Percentiles rank a stretch among this genome's conserved stretches.
Conservation (phyloP, 2,797 vertebrate genomes). For the Microchirus variegatus region DNA sequence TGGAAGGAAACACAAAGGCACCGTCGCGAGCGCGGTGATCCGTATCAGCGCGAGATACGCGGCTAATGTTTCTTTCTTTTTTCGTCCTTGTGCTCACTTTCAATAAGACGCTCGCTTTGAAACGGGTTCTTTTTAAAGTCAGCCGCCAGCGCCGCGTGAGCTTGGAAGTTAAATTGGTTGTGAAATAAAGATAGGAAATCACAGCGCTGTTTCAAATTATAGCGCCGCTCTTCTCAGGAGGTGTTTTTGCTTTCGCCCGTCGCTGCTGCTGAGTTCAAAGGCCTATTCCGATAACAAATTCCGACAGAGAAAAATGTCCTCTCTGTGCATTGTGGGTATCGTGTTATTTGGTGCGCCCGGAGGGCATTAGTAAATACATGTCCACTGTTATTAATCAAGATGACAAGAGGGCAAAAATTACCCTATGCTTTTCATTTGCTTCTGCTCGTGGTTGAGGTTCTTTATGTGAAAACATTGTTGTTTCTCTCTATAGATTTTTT, state of each 20-base stretch:
- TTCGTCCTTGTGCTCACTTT: slow-evolving; percentile 7
- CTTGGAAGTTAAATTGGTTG: slow-evolving; percentile 30
- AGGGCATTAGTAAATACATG: slow-evolving; percentile 80
- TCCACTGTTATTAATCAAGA: slow-evolving; percentile 87
- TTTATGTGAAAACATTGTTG: slow-evolving; percentile 24
- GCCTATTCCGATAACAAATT: slow-evolving; percentile 81
- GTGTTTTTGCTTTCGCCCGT: slow-evolving; percentile 65
- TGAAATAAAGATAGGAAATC: slow-evolving; percentile 38
- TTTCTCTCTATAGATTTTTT: slow-evolving; percentile 5
- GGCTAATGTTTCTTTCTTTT: not conserved
- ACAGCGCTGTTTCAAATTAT: slow-evolving; percentile 57
- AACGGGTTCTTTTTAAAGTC: slow-evolving; percentile 8
- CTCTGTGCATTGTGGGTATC: slow-evolving; percentile 74
- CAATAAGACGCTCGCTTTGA: slow-evolving; percentile 20
- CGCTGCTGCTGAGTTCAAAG: slow-evolving; percentile 71
- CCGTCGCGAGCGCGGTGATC: not conserved
- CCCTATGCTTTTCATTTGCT: slow-evolving; percentile 75
- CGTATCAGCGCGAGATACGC: not conserved
- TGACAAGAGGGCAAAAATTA: slow-evolving; percentile 80
- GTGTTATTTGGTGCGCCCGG: slow-evolving; percentile 72
- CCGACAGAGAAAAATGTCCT: slow-evolving; percentile 82
- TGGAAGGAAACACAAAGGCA: slow-evolving; percentile 7
- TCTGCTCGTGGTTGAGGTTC: slow-evolving; percentile 63
- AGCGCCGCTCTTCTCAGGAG: slow-evolving; percentile 51
- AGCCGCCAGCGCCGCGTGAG: not conserved